Evolutionary conservation across 1,140 invertebrate genomes (phyloP).

Genomic region (Protaetia brevitarsis): DNA sequence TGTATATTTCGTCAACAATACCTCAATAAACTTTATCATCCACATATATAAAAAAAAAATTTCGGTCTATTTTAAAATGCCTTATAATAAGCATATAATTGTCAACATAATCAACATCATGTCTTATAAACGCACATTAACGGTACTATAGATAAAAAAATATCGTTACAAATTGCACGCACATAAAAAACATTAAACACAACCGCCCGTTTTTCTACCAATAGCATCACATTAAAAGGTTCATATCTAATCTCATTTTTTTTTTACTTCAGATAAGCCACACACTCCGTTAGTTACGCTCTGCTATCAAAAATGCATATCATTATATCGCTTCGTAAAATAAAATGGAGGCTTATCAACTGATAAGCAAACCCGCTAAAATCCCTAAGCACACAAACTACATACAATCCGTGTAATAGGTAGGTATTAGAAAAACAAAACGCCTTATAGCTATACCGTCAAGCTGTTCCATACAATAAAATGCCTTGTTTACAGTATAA

Average conservation of each 20-base stretch:
- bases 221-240: not conserved
- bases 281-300: not conserved
- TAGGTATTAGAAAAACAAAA: conserved; percentile 7
- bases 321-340: not conserved
- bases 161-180: not conserved
- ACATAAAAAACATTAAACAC: not conserved
- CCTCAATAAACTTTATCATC: too few species aligned
- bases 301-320: not conserved
- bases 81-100: too few species aligned
- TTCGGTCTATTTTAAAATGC: too few species aligned
- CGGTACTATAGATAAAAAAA: too few species aligned
- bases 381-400: not conserved
- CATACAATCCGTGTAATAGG: not conserved
- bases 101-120: too few species aligned
- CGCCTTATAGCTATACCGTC: too few species aligned
- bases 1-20: too few species aligned
- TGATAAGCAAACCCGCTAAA: not conserved
- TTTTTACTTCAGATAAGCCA: conserved; percentile 6
- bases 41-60: too few species aligned
- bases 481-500: too few species aligned
- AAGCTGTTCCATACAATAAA: too few species aligned
- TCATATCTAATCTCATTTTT: conserved; percentile 8
- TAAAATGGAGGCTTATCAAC: conserved; percentile 10
- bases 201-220: not conserved
- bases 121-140: too few species aligned